A percentile compares a stretch with the other conserved stretches of the same genome.
phyloP scores from a whole-genome alignment of 2,888 invertebrate species.

The Lepidocyrtinus sp. region DNA sequence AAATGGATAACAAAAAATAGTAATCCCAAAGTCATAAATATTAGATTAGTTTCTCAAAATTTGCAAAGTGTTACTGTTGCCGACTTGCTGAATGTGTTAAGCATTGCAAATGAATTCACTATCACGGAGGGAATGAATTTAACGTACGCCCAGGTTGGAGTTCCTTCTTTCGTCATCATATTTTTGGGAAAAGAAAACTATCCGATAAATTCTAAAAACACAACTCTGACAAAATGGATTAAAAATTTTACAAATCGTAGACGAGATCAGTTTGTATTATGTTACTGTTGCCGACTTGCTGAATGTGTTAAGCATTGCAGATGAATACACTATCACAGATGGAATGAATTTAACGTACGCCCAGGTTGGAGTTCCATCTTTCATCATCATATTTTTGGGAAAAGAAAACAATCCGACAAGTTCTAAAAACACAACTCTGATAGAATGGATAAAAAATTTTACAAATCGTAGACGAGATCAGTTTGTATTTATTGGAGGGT shows the following conservation, averaged over 20 bases:
- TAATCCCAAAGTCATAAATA: background rate
- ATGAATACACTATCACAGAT: background rate
- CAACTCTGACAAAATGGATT: too few relatives aligned
- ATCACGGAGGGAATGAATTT: background rate
- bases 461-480: conserved; percentile 19
- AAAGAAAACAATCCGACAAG: background rate
- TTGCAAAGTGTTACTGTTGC: background rate
- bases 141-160: background rate
- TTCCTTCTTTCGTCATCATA: conserved; percentile 5
- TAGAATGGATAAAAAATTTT: conserved; percentile 15
- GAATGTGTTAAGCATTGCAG: too few relatives aligned
- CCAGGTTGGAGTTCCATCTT: background rate
- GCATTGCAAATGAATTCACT: background rate
- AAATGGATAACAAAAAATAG: too few relatives aligned
- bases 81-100: too few relatives aligned
- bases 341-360: conserved; percentile 8
- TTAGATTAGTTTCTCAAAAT: background rate
- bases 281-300: background rate
- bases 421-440: background rate
- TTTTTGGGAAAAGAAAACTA: background rate
- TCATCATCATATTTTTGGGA: conserved; percentile 12
- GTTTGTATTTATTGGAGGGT: conserved; percentile 36
- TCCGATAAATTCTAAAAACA: background rate
- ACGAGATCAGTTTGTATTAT: background rate
- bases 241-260: background rate